A percentile compares a stretch with the other conserved stretches of the same genome.
phyloP scores from a whole-genome alignment of 2,888 invertebrate genomes.

The Apotomis betuletana region DNA sequence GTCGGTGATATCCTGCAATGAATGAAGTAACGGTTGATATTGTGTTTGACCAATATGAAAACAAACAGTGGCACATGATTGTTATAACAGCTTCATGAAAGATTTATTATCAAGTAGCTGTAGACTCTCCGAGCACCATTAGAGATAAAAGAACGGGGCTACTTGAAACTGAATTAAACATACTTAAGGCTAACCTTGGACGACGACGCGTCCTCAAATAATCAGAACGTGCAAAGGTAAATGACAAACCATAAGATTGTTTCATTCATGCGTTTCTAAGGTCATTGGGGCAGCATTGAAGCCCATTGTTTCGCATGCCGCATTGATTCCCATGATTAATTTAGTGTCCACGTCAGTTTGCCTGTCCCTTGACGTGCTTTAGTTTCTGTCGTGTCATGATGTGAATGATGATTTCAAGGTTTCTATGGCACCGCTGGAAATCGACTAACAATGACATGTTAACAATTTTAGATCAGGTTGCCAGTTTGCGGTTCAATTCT shows the following conservation, averaged over 20 bases:
- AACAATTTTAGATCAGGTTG: background rate
- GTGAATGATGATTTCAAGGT: constrained; percentile 28
- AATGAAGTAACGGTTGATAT: constrained; percentile 5
- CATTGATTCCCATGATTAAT: constrained; percentile 46
- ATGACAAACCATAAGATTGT: constrained; percentile 26
- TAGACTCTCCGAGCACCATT: background rate
- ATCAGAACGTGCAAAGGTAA: constrained; percentile 31
- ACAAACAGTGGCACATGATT: constrained; percentile 4
- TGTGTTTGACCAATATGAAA: constrained; percentile 14
- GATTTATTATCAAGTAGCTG: constrained; percentile 5
- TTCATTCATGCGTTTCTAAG: constrained; percentile 41
- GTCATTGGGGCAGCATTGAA: constrained; percentile 41
- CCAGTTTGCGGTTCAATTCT: background rate
- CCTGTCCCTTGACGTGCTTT: constrained; percentile 45
- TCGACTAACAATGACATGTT: constrained; percentile 1
- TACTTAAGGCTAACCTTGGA: constrained; percentile 30
- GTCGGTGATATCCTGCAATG: no score
- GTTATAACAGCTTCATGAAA: background rate
- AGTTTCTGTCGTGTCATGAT: constrained; percentile 30
- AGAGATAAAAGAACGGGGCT: constrained; percentile 10
- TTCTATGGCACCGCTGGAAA: constrained; percentile 9
- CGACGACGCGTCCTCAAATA: constrained; percentile 24
- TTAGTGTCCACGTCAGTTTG: constrained; percentile 45
- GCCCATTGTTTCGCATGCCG: constrained; percentile 45
- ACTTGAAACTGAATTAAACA: constrained; percentile 22